These are phyloP conservation scores for Mellilla xanthometata DNA, from an alignment of 2,888 invertebrate genomes.

Conservation along the genomic window DNA sequence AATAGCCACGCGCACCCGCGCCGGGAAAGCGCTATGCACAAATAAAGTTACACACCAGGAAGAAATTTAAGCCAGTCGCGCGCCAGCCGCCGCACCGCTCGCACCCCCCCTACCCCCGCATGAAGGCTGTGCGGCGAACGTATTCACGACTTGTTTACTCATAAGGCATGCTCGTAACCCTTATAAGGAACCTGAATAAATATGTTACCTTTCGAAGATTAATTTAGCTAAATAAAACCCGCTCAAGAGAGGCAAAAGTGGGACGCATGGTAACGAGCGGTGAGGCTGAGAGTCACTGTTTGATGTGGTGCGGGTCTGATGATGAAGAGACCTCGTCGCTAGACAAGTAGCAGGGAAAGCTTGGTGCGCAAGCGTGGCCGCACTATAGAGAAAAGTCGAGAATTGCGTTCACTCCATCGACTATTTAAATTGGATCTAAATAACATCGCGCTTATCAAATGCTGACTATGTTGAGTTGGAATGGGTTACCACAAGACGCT, in stretches of 20 bases:
- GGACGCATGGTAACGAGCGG: conserved; percentile 34
- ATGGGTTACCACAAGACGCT: too few species aligned
- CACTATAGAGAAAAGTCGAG: conserved; percentile 21
- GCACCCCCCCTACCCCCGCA: conserved; percentile 24
- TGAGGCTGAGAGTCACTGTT: not conserved
- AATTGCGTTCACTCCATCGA: conserved; percentile 17
- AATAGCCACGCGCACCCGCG: conserved; percentile 73
- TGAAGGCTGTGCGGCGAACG: conserved; percentile 69
- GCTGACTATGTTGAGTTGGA: conserved; percentile 18
- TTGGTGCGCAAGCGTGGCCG: not conserved
- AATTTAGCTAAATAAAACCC: conserved; percentile 49
- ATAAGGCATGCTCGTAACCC: conserved; percentile 64
- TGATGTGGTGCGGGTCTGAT: not conserved
- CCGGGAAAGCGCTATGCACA: conserved; percentile 76
- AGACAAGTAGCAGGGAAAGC: too few species aligned
- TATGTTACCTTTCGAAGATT: conserved; percentile 68
- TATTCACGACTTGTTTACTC: conserved; percentile 73
- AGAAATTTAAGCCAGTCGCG: conserved; percentile 63
- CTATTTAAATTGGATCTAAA: conserved; percentile 24
- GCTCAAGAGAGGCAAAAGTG: conserved; percentile 40
- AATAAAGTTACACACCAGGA: conserved; percentile 68
- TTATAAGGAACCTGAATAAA: conserved; percentile 61
- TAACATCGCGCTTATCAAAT: conserved; percentile 21
- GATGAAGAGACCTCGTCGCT: too few species aligned
- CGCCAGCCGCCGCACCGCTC: conserved; percentile 40